These are phyloP conservation scores for Ophioninae sp. DNA, from an alignment of 2,888 invertebrate species.

Conservation along the genomic window DNA sequence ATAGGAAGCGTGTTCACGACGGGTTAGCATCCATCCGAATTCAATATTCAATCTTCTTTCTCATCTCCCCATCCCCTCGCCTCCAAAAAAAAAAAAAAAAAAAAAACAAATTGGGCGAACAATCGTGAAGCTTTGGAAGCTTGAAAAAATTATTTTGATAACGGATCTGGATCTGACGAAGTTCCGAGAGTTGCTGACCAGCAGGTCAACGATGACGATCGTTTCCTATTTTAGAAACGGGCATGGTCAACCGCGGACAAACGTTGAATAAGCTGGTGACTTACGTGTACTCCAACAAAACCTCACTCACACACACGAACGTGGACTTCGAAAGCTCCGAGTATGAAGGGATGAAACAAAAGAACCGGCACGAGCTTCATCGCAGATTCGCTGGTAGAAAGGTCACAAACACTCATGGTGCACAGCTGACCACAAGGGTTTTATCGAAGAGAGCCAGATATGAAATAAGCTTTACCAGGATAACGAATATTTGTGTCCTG, in stretches of 20 bases:
- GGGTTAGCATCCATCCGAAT: neutral
- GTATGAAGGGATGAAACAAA: slow-evolving; percentile 45
- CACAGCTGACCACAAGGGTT: slow-evolving; percentile 24
- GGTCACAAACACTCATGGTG: slow-evolving; percentile 3
- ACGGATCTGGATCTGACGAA: slow-evolving; percentile 14
- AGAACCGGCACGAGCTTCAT: slow-evolving; percentile 27
- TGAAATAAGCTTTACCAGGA: slow-evolving; percentile 33
- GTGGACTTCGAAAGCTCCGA: slow-evolving; percentile 42
- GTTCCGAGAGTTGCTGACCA: slow-evolving; percentile 9
- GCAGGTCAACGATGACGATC: slow-evolving; percentile 4
- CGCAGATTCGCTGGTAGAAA: neutral
- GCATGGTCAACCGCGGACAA: neutral
- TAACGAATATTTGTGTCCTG: slow-evolving; percentile 26
- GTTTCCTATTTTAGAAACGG: neutral
- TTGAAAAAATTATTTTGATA: neutral
- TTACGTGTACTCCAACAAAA: slow-evolving; percentile 7
- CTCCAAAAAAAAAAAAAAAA: neutral
- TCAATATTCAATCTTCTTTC: neutral
- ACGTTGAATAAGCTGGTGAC: slow-evolving; percentile 1
- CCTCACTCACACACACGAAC: slow-evolving; percentile 28
- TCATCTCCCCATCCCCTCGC: neutral
- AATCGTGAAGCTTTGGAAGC: neutral
- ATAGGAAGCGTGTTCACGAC: too few relatives aligned
- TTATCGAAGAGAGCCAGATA: slow-evolving; percentile 44
- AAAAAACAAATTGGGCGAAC: neutral